A percentile compares a stretch with the other conserved stretches of the same genome.
Conservation (phyloP, 1,140 invertebrate genomes). For the Cylas formicarius region DNA sequence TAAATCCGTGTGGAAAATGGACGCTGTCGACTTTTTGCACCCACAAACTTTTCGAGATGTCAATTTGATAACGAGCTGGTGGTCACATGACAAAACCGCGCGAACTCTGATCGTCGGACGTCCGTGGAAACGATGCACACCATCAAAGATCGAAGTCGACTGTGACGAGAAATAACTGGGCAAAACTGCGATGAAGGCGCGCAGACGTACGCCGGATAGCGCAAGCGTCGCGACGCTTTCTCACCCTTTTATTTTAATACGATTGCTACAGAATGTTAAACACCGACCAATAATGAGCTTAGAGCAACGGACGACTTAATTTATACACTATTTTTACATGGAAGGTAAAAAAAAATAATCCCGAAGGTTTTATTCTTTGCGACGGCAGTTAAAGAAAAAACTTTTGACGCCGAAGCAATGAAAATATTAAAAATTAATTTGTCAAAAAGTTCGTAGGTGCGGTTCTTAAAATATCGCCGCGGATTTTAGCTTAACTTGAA, state of each 20-base stretch:
- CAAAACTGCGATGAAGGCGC: constrained; percentile 24
- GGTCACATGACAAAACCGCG: constrained; percentile 28
- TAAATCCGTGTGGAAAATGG: too few relatives aligned
- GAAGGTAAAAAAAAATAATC: too few relatives aligned
- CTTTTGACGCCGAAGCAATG: too few relatives aligned
- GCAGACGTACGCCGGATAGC: constrained; percentile 22
- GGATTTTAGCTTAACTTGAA: too few relatives aligned
- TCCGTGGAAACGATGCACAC: too few relatives aligned
- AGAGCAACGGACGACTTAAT: constrained; percentile 26
- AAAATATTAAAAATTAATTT: too few relatives aligned
- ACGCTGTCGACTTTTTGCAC: constrained; percentile 4
- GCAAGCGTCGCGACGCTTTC: constrained; percentile 26
- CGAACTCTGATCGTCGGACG: constrained; percentile 13
- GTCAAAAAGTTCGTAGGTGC: too few relatives aligned
- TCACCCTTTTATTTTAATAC: constrained; percentile 32
- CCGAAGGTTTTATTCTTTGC: too few relatives aligned
- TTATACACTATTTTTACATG: constrained; percentile 21
- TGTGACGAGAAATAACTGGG: constrained; percentile 21
- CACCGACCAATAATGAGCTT: constrained; percentile 29
- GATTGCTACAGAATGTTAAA: constrained; percentile 33
- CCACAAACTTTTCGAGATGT: constrained; percentile 6
- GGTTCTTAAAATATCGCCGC: too few relatives aligned
- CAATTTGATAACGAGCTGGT: constrained; percentile 10
- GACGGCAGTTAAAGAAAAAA: too few relatives aligned
- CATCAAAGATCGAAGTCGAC: constrained; percentile 14